These are phyloP conservation scores for Sinocyclocheilus anophthalmus DNA, from an alignment of 2,113 vertebrate species.

Conservation along the genomic window DNA sequence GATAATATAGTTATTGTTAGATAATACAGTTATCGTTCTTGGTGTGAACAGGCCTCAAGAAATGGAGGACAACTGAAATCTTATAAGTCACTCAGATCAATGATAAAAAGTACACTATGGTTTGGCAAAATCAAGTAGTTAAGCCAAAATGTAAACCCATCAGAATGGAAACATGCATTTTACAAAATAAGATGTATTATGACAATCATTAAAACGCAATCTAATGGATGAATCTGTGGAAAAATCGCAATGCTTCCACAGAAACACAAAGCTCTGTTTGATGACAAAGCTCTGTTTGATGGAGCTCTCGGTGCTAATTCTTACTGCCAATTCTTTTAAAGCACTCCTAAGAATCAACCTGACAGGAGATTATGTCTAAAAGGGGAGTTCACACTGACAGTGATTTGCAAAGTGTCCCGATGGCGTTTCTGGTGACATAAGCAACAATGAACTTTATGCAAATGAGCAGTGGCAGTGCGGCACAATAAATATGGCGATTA, in stretches of 20 bases:
- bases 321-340: background rate
- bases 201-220: background rate
- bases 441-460: background rate
- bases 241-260: background rate
- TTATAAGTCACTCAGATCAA: background rate
- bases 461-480: background rate
- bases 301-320: background rate
- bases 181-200: background rate
- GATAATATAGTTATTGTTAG: background rate
- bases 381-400: background rate
- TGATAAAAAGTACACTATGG: slow-evolving; percentile 17
- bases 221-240: background rate
- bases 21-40: background rate
- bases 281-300: too few relatives aligned
- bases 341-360: background rate
- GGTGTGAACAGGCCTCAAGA: background rate
- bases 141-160: background rate
- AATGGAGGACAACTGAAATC: background rate
- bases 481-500: background rate
- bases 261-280: background rate
- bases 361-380: background rate
- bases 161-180: background rate
- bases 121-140: slow-evolving; percentile 51
- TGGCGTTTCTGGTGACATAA: background rate
- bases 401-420: background rate